Evolutionary conservation across 2,797 vertebrate genomes (phyloP), one percentile per base, ranked within the genome.

Genomic region (Garrulus glandarius): DNA sequence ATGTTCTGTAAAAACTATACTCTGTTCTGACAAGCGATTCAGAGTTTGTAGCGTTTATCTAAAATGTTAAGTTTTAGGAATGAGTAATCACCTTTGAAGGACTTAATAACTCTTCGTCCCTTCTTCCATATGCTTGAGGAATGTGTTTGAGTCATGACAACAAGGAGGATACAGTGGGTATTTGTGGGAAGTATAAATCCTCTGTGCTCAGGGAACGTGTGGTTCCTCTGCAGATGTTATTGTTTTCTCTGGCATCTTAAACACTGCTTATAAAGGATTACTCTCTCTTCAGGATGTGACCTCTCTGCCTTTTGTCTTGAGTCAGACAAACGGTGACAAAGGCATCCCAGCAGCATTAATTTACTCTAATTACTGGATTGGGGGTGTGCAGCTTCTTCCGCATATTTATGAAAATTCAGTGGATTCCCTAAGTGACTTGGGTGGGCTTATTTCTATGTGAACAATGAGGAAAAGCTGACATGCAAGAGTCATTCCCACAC

Each of bases 41-140:
- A 70, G 64, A 36, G 23, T 81, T 95, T 80, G 82, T 72, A 72
- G 34, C 1, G 0, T 80, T 78, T 88, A 44, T 44, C 53, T 71
- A 49, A 91, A 81, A 69, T 6, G 53, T 69, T 78, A 75, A 93
- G 50, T 65, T 4, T 2, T 41, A 71, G 68, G 75, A 87, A 89
- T 89, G 86, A 92, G 65, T 93, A 92, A 85, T 69, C 93, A 84
- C 81, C 37, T 91, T 39, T 47, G 84, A 82, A 95, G 76, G 89
- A 78, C 84, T 92, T 82, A 65, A 74, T 91, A 82, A 69, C 39
- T 59, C 60, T 70, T 71, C 74, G 49, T 94, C 56, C 70, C 56
- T 89, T 81, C n/a, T n/a, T 89, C 84, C 46, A 17, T 60, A 60
- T 64, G 53, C 53, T 94, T 70, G 39, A 39, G 39, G 39, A 14